A percentile compares a stretch with the other conserved stretches of the same genome.
Conservation (phyloP, 2,888 invertebrate species). For the Hoplodrina blanda region DNA sequence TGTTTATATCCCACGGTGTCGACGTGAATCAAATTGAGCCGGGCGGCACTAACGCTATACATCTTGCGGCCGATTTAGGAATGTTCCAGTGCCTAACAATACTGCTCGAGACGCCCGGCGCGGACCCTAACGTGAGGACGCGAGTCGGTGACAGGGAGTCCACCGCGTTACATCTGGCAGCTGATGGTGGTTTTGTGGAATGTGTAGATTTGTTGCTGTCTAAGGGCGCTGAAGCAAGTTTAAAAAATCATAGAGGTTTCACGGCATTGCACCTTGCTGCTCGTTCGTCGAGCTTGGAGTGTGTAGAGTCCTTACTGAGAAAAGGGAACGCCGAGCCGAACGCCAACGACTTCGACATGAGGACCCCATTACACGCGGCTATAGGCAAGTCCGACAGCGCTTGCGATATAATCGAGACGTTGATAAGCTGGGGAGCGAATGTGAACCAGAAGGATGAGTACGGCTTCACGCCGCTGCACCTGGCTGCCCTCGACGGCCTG, state of each 20-base stretch:
- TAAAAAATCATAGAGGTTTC: constrained; percentile 94
- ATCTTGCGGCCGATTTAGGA: constrained; percentile 95
- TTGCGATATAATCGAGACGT: constrained; percentile 94
- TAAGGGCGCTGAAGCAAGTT: constrained; percentile 94
- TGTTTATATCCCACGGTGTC: constrained; percentile 94
- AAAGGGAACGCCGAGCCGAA: constrained; percentile 95
- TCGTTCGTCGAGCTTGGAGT: constrained; percentile 94
- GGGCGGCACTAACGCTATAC: constrained; percentile 94
- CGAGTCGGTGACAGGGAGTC: constrained; percentile 93
- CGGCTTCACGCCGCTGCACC: constrained; percentile 96
- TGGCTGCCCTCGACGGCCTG: constrained; percentile 96
- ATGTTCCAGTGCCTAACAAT: constrained; percentile 94
- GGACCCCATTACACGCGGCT: constrained; percentile 95
- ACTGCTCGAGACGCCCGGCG: constrained; percentile 93
- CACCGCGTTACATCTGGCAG: constrained; percentile 96
- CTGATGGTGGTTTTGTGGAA: constrained; percentile 96
- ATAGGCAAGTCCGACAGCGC: constrained; percentile 95
- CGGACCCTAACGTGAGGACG: constrained; percentile 93
- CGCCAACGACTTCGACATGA: constrained; percentile 94
- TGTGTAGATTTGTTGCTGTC: constrained; percentile 94
- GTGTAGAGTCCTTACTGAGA: constrained; percentile 94
- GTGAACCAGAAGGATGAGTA: constrained; percentile 96
- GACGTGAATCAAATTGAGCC: constrained; percentile 94
- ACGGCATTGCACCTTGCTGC: constrained; percentile 96
- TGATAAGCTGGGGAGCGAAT: constrained; percentile 95